These are phyloP conservation scores for Staurois parvus DNA, from an alignment of 2,797 vertebrate genomes.

Conservation along the genomic window DNA sequence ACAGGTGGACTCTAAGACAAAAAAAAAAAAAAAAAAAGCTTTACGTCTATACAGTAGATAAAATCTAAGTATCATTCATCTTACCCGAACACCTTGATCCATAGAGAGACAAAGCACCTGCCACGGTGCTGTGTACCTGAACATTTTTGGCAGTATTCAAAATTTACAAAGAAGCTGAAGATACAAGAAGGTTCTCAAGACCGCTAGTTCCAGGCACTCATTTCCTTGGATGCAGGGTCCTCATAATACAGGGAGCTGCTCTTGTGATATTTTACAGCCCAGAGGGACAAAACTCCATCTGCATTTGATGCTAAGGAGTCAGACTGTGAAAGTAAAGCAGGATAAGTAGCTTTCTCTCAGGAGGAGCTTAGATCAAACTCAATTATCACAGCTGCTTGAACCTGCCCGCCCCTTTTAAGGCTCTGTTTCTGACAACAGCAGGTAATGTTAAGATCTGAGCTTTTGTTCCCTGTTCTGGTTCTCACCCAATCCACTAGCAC, in stretches of 20 bases:
- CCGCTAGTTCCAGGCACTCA: not conserved
- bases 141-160: constrained; percentile 71
- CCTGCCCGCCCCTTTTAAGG: constrained; percentile 43
- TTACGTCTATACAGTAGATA: not conserved
- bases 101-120: constrained; percentile 78
- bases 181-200: not conserved
- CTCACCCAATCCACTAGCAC: not conserved
- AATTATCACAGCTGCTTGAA: constrained; percentile 74
- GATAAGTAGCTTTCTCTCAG: constrained; percentile 71
- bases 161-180: not conserved
- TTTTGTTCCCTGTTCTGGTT: constrained; percentile 11
- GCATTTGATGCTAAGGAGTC: constrained; percentile 28
- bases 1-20: no score
- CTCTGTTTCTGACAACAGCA: constrained; percentile 39
- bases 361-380: constrained; percentile 79
- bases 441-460: constrained; percentile 14
- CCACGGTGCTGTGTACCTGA: constrained; percentile 79
- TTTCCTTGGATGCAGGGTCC: not conserved
- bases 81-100: constrained; percentile 77
- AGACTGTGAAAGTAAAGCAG: constrained; percentile 69
- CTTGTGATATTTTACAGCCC: constrained; percentile 18
- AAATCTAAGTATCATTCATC: constrained; percentile 59
- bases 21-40: no score
- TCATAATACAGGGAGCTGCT: not conserved
- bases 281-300: constrained; percentile 19